A percentile compares a stretch with the other conserved stretches of the same genome.
Evolutionary conservation across 2,113 vertebrate species (phyloP).

Genomic region (Chelonoidis abingdonii): DNA sequence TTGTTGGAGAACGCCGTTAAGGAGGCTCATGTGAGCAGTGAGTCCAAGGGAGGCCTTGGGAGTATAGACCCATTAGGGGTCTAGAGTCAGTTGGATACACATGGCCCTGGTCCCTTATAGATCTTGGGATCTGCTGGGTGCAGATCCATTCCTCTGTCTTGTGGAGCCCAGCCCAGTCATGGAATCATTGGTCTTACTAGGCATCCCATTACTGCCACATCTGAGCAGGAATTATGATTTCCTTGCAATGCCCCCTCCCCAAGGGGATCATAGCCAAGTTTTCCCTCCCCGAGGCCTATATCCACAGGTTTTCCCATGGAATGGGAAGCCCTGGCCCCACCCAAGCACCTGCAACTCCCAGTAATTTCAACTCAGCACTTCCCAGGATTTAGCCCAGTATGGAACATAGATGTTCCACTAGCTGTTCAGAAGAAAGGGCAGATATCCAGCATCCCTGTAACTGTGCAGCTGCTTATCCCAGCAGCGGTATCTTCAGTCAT

Average conservation of each 20-base stretch:
- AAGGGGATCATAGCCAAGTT: neutral
- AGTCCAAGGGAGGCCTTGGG: neutral
- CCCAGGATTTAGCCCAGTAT: neutral
- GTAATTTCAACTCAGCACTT: fast-evolving
- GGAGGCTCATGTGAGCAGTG: neutral
- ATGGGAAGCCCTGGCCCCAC: neutral
- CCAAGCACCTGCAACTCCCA: fast-evolving
- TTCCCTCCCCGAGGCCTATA: neutral
- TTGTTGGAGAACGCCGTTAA: neutral
- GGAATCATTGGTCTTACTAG: neutral
- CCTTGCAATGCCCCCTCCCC: neutral
- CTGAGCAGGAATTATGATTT: neutral
- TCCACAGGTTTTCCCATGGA: fast-evolving
- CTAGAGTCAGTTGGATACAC: neutral
- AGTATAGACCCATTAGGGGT: neutral
- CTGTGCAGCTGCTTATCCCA: neutral
- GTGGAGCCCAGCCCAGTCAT: neutral
- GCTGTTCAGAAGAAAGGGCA: neutral
- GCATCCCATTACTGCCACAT: neutral
- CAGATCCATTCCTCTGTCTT: neutral
- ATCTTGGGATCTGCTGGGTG: neutral
- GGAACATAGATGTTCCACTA: neutral
- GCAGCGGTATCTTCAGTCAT: fast-evolving
- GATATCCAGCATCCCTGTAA: neutral
- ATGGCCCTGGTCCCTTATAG: neutral